A percentile compares a stretch with the other conserved stretches of the same genome.
These are phyloP conservation scores for Colostygia pectinataria DNA, from an alignment of 2,888 invertebrate genomes.

Conservation along the genomic window DNA sequence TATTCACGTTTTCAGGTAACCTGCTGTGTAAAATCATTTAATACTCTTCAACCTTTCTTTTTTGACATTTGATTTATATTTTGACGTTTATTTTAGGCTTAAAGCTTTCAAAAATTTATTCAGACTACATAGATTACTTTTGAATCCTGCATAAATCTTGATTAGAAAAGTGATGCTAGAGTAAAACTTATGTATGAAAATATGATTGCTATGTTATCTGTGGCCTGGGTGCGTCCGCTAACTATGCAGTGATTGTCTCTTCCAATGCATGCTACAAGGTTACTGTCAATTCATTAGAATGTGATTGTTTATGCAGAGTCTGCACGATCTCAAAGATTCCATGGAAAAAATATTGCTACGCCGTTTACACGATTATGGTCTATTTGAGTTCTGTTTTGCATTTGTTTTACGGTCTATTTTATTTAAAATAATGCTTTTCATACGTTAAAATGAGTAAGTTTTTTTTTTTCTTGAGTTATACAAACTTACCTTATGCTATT, in stretches of 20 bases:
- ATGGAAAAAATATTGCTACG: constrained; percentile 20
- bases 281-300: constrained; percentile 43
- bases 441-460: too few relatives aligned
- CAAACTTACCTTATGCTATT: too few relatives aligned
- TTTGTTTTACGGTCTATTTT: neutral
- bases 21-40: too few relatives aligned
- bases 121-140: too few relatives aligned
- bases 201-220: neutral
- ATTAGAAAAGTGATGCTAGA: neutral
- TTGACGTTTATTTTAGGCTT: too few relatives aligned
- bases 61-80: too few relatives aligned
- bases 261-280: constrained; percentile 71
- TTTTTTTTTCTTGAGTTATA: too few relatives aligned
- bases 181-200: neutral
- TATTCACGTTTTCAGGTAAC: too few relatives aligned
- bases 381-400: neutral
- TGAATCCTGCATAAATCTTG: too few relatives aligned
- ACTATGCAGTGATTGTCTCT: constrained; percentile 81
- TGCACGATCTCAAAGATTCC: constrained; percentile 33
- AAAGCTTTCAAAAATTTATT: too few relatives aligned
- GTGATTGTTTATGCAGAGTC: constrained; percentile 37
- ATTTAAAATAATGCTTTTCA: neutral
- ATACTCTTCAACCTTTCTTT: too few relatives aligned
- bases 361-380: constrained; percentile 12
- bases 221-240: constrained; percentile 70